phyloP scores from a whole-genome alignment of 2,797 vertebrate species.

The Melanotaenia trifasciata region DNA sequence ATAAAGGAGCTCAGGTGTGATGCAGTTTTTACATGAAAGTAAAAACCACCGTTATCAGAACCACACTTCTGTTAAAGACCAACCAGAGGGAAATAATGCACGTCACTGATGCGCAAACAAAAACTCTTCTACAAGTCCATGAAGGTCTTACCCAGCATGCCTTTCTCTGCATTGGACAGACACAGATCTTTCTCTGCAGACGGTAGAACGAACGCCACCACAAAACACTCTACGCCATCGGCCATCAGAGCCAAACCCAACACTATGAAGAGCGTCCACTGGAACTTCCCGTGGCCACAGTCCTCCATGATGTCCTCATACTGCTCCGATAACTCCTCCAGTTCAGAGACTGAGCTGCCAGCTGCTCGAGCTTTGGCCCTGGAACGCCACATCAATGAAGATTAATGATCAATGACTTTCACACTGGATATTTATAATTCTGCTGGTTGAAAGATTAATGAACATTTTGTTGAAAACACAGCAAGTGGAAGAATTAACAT shows the following conservation, averaged over 20 bases:
- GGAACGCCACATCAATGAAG: background rate
- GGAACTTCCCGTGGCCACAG: conserved; percentile 94
- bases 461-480: no score
- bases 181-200: conserved; percentile 98
- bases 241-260: conserved; percentile 96
- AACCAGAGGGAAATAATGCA: no score
- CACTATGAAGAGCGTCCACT: conserved; percentile 95
- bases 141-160: conserved; percentile 92
- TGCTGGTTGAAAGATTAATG: no score
- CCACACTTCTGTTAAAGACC: no score
- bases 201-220: conserved; percentile 95
- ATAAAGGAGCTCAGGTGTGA: no score
- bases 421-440: background rate
- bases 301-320: conserved; percentile 97
- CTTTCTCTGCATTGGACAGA: conserved; percentile 93
- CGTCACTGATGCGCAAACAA: no score
- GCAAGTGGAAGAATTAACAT: no score
- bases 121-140: background rate
- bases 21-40: no score
- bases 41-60: no score
- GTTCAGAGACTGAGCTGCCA: conserved; percentile 78
- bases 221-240: conserved; percentile 95
- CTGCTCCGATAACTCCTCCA: conserved; percentile 93
- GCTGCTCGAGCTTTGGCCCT: conserved; percentile 67
- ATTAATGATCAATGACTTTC: background rate